Percentiles rank a stretch among this genome's conserved stretches.
phyloP scores from a whole-genome alignment of 2,888 invertebrate species.

The Euzetes globulus region DNA sequence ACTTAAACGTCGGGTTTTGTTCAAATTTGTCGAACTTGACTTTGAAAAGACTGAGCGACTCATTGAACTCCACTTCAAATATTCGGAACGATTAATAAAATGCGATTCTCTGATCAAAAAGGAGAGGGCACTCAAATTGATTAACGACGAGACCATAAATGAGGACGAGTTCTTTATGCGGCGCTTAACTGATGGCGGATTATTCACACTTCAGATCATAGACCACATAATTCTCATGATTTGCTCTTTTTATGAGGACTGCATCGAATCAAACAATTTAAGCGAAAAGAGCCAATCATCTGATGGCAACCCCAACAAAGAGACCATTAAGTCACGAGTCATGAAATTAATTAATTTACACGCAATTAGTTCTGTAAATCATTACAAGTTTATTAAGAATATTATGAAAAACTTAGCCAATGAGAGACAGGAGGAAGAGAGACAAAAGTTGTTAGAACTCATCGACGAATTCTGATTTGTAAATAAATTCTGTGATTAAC shows the following conservation, averaged over 20 bases:
- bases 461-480: constrained; percentile 31
- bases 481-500: constrained; percentile 12
- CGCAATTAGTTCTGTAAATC: constrained; percentile 44
- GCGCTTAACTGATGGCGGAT: constrained; percentile 72
- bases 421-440: constrained; percentile 29
- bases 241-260: constrained; percentile 45
- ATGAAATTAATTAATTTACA: constrained; percentile 79
- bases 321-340: constrained; percentile 65
- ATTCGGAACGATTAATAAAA: constrained; percentile 80
- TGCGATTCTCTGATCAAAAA: constrained; percentile 68
- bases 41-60: constrained; percentile 70
- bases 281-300: neutral
- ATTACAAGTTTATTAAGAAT: constrained; percentile 27
- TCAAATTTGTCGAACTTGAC: constrained; percentile 96
- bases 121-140: constrained; percentile 45
- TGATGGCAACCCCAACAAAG: neutral
- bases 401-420: constrained; percentile 30
- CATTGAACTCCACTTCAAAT: constrained; percentile 93
- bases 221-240: constrained; percentile 64
- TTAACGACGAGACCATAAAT: constrained; percentile 50
- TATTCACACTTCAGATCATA: constrained; percentile 91
- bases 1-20: constrained; percentile 61
- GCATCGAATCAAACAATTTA: neutral
- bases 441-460: constrained; percentile 7
- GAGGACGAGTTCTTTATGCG: constrained; percentile 81